Evolutionary conservation across 2,888 invertebrate species (phyloP).

Genomic region (Hydrotaea cyrtoneurina): DNA sequence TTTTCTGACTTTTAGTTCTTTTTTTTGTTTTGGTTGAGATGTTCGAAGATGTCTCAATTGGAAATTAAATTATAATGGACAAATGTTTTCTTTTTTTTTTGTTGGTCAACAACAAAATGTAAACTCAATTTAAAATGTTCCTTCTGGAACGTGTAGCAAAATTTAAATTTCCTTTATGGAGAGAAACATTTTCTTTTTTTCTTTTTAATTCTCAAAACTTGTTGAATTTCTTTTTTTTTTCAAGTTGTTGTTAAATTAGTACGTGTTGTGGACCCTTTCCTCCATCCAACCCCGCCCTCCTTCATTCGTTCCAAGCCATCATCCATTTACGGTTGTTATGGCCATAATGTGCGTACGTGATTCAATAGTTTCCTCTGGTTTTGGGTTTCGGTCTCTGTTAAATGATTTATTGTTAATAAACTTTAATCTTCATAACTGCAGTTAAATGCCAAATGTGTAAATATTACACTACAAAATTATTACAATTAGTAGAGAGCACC

Average conservation of each 20-base stretch:
- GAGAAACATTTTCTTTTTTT: neutral
- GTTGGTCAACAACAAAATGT: conserved; percentile 25
- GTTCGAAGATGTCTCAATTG: conserved; percentile 51
- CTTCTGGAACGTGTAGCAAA: conserved; percentile 14
- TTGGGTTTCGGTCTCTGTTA: conserved; percentile 25
- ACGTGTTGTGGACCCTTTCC: conserved; percentile 51
- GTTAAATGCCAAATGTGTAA: conserved; percentile 55
- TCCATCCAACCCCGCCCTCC: neutral
- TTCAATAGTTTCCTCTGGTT: conserved; percentile 44
- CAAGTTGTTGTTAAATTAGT: conserved; percentile 24
- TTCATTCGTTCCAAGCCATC: neutral
- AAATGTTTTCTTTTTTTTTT: neutral
- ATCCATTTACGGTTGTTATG: conserved; percentile 51
- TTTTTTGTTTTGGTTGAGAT: neutral
- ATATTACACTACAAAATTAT: conserved; percentile 51
- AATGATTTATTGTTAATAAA: conserved; percentile 66
- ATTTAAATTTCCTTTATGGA: conserved; percentile 17
- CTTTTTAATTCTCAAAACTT: conserved; percentile 45
- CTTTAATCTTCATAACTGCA: conserved; percentile 61
- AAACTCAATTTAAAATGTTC: conserved; percentile 7
- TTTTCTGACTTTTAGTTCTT: too few species aligned
- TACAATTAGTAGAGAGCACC: conserved; percentile 36
- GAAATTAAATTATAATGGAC: conserved; percentile 49
- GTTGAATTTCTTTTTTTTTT: conserved; percentile 55
- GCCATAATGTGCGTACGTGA: conserved; percentile 64